phyloP scores from a whole-genome alignment of 2,888 invertebrate species.

The Ormyrus thymus region DNA sequence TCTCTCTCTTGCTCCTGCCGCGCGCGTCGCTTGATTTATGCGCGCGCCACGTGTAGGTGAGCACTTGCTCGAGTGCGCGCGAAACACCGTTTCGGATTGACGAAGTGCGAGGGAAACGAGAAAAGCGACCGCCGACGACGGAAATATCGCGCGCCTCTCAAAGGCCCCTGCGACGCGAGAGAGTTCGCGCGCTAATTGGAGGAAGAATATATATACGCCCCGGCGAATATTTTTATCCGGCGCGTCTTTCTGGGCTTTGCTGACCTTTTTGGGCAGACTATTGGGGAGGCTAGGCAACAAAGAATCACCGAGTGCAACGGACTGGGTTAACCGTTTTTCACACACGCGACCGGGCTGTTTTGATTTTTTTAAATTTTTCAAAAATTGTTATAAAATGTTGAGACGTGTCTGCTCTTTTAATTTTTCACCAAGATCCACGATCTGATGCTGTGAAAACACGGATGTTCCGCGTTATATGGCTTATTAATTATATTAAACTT shows the following conservation, averaged over 20 bases:
- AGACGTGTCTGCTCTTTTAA: too few relatives aligned
- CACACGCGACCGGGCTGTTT: too few relatives aligned
- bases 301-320: neutral
- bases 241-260: neutral
- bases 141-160: constrained; percentile 73
- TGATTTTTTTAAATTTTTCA: too few relatives aligned
- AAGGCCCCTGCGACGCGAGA: constrained; percentile 62
- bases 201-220: constrained; percentile 64
- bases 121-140: constrained; percentile 67
- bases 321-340: neutral
- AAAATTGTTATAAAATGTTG: too few relatives aligned
- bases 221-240: constrained; percentile 50
- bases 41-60: constrained; percentile 51
- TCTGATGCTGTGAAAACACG: too few relatives aligned
- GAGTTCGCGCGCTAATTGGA: constrained; percentile 72
- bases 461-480: too few relatives aligned
- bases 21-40: constrained; percentile 42
- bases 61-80: constrained; percentile 14
- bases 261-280: neutral
- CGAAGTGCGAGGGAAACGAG: constrained; percentile 54
- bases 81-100: constrained; percentile 53
- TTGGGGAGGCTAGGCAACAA: neutral
- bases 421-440: too few relatives aligned
- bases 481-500: constrained; percentile 2
- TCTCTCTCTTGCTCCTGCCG: too few relatives aligned